These are phyloP conservation scores for Hydrolagus colliei DNA, from an alignment of 2,797 vertebrate species.

Conservation along the genomic window DNA sequence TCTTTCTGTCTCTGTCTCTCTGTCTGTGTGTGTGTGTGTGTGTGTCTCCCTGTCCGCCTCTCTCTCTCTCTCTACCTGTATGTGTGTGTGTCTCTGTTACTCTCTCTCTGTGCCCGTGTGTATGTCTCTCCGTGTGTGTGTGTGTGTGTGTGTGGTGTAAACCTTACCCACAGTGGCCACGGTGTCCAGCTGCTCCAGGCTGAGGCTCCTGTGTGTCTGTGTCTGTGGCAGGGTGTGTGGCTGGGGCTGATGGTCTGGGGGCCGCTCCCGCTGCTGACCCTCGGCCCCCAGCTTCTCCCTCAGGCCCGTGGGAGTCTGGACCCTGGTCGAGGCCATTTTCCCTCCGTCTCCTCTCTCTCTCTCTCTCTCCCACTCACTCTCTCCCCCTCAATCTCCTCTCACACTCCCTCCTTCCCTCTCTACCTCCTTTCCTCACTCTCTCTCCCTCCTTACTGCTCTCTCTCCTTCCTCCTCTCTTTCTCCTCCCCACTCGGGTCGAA, in stretches of 20 bases:
- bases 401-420: no score
- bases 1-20: no score
- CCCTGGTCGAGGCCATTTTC: conserved; percentile 30
- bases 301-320: conserved; percentile 28
- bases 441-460: no score
- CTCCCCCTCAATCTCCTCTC: no score
- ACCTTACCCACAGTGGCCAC: conserved; percentile 79
- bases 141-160: not conserved
- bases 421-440: no score
- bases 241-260: conserved; percentile 31
- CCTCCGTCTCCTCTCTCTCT: conserved; percentile 34
- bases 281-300: not conserved
- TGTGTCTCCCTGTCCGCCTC: no score
- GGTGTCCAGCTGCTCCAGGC: conserved; percentile 76
- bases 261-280: not conserved
- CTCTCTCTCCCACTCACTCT: no score
- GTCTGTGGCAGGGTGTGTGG: conserved; percentile 34
- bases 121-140: no score
- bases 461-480: conserved; percentile 33
- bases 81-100: no score
- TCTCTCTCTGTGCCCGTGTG: no score
- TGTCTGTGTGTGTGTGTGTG: no score
- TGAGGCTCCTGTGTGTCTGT: conserved; percentile 44
- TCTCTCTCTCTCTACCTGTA: no score
- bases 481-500: conserved; percentile 33